Percentiles rank a stretch among this genome's conserved stretches.
Evolutionary conservation across 1,140 invertebrate genomes (phyloP).

Genomic region (Drusus annulatus): DNA sequence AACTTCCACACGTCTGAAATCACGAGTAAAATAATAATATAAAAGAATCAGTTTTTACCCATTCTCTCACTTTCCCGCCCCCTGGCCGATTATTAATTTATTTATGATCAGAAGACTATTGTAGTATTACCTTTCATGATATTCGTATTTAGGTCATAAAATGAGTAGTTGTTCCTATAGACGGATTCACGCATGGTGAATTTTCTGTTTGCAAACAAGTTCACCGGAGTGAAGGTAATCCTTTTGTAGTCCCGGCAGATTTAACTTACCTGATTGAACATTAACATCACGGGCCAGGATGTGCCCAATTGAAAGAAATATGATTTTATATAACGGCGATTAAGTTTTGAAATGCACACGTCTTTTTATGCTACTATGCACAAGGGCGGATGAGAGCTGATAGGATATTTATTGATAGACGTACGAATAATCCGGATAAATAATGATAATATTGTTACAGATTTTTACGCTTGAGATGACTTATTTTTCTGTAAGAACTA

Average conservation of each 20-base stretch:
- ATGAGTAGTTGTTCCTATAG: not conserved
- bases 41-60: too few relatives aligned
- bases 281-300: slow-evolving; percentile 31
- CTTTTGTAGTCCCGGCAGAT: slow-evolving; percentile 47
- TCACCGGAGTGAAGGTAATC: slow-evolving; percentile 43
- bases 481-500: not conserved
- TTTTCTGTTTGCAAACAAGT: slow-evolving; percentile 25
- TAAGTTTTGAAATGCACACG: slow-evolving; percentile 45
- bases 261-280: slow-evolving; percentile 55
- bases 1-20: too few relatives aligned
- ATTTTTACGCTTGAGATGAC: slow-evolving; percentile 42
- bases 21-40: too few relatives aligned
- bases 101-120: slow-evolving; percentile 21
- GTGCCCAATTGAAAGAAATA: slow-evolving; percentile 43
- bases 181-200: slow-evolving; percentile 24
- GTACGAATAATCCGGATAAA: slow-evolving; percentile 43
- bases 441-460: slow-evolving; percentile 43
- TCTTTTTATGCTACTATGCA: slow-evolving; percentile 25
- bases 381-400: slow-evolving; percentile 40
- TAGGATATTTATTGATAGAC: not conserved
- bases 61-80: not conserved
- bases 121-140: not conserved
- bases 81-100: not conserved
- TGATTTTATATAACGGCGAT: slow-evolving; percentile 55
- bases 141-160: slow-evolving; percentile 9